These are phyloP conservation scores for Listronotus bonariensis DNA, from an alignment of 1,140 invertebrate species.

Conservation along the genomic window DNA sequence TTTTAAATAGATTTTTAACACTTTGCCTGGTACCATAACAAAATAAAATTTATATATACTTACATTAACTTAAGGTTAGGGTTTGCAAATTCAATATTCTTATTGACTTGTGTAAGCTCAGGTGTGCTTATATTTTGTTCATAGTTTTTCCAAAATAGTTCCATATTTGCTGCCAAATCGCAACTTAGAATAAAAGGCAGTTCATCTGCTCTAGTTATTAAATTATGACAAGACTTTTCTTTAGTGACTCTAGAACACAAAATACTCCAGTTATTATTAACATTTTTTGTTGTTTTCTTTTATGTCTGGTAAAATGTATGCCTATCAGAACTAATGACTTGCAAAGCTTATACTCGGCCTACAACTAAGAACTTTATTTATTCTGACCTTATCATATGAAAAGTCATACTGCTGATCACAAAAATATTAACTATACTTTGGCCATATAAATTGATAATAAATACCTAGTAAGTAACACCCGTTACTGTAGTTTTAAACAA, in stretches of 20 bases:
- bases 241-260: too few species aligned
- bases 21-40: not conserved
- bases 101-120: not conserved
- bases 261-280: too few species aligned
- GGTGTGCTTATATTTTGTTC: constrained; percentile 4
- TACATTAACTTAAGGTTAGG: constrained; percentile 2
- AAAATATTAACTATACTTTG: not conserved
- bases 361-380: too few species aligned
- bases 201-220: not conserved
- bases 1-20: not conserved
- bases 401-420: constrained; percentile 1
- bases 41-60: not conserved
- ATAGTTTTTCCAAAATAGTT: constrained; percentile 1
- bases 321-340: too few species aligned
- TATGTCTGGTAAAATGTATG: too few species aligned
- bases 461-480: too few species aligned
- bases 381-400: not conserved
- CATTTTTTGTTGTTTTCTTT: too few species aligned
- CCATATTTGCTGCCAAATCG: not conserved
- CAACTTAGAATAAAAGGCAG: not conserved
- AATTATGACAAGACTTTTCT: not conserved
- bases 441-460: too few species aligned
- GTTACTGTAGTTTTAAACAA: too few species aligned
- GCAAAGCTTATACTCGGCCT: too few species aligned
- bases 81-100: constrained; percentile 15